Conservation (phyloP, 2,888 invertebrate species). For the Cheilosia pagana region DNA sequence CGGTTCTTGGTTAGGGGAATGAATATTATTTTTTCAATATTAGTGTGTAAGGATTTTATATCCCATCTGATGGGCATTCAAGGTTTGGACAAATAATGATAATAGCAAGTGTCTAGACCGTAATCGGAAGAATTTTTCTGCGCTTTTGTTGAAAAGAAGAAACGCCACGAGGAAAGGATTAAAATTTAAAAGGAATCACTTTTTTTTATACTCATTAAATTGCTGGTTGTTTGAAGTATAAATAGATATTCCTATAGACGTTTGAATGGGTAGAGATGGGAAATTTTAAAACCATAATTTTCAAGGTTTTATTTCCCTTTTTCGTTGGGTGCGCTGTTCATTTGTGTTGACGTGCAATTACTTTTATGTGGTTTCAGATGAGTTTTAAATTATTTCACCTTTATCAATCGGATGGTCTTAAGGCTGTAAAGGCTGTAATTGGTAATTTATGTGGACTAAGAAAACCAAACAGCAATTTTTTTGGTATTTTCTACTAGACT, state of each 20-base stretch:
- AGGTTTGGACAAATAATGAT: conserved; percentile 44
- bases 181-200: conserved; percentile 11
- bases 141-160: not conserved
- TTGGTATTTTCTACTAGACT: too few species aligned
- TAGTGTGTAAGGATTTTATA: conserved; percentile 17
- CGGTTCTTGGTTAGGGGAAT: not conserved
- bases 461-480: too few species aligned
- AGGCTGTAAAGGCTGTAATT: too few species aligned
- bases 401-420: too few species aligned
- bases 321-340: not conserved
- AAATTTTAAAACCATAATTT: not conserved
- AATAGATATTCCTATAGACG: not conserved
- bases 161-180: conserved; percentile 11
- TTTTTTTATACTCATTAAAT: not conserved
- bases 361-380: too few species aligned
- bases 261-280: not conserved
- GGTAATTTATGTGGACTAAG: too few species aligned
- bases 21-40: conserved; percentile 41
- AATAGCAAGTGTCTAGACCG: conserved; percentile 61
- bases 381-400: too few species aligned
- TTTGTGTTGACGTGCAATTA: too few species aligned
- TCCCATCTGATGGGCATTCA: not conserved
- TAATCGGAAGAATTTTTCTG: conserved; percentile 31
- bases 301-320: not conserved
- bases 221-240: not conserved